A percentile compares a stretch with the other conserved stretches of the same genome.
phyloP scores from a whole-genome alignment of 2,113 vertebrate genomes.

The Engystomops pustulosus region DNA sequence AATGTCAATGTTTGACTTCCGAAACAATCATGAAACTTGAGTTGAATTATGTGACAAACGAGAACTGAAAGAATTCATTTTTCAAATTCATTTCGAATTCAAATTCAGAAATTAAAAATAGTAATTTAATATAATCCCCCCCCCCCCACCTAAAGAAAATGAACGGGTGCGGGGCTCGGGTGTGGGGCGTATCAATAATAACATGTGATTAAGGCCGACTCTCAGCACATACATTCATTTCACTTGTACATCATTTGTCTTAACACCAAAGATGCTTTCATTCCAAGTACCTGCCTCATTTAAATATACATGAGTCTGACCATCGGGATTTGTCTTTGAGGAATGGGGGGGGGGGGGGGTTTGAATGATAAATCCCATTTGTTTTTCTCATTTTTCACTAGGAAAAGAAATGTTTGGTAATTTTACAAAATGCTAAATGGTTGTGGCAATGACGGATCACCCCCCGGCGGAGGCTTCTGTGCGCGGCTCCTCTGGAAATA shows the following conservation, averaged over 20 bases:
- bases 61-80: no score
- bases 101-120: background rate
- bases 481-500: constrained; percentile 32
- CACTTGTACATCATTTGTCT: constrained; percentile 54
- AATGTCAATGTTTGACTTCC: background rate
- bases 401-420: constrained; percentile 54
- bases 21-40: background rate
- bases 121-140: background rate
- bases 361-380: constrained; percentile 59
- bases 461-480: constrained; percentile 30
- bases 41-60: no score
- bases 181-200: constrained; percentile 7
- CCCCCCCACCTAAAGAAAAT: background rate
- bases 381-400: constrained; percentile 58
- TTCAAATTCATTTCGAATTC: no score
- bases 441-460: constrained; percentile 52
- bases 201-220: constrained; percentile 61
- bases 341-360: constrained; percentile 53
- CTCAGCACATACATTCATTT: constrained; percentile 58
- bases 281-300: constrained; percentile 50
- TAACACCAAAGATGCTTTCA: constrained; percentile 54
- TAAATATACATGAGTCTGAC: constrained; percentile 60
- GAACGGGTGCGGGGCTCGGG: background rate
- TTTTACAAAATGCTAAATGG: constrained; percentile 59
- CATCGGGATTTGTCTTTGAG: constrained; percentile 58